Conservation (phyloP, 1,140 invertebrate genomes). For the Rhynchophorus ferrugineus region DNA sequence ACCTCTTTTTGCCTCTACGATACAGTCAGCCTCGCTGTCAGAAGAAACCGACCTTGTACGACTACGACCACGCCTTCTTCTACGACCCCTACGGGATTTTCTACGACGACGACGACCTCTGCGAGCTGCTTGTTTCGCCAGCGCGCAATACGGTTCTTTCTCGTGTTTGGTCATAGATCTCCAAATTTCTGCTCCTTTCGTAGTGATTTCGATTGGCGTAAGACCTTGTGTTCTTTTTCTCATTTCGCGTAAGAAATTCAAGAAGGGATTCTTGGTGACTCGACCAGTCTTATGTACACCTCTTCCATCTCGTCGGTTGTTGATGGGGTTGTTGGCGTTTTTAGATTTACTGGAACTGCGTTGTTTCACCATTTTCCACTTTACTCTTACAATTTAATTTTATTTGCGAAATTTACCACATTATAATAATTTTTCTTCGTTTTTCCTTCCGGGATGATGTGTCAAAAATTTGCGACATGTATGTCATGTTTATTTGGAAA, state of each 20-base stretch:
- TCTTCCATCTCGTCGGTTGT: background rate
- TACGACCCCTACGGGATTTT: background rate
- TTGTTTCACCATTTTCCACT: background rate
- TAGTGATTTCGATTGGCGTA: conserved; percentile 6
- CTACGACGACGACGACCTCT: background rate
- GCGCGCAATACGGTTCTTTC: conserved; percentile 17
- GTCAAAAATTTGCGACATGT: background rate
- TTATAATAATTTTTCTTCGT: background rate
- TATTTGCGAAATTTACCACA: background rate
- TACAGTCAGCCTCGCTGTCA: background rate
- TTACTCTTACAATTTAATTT: background rate
- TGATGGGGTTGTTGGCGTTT: background rate
- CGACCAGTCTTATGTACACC: background rate
- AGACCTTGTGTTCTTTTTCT: conserved; percentile 5
- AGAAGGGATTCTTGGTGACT: conserved; percentile 13
- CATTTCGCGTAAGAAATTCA: conserved; percentile 20
- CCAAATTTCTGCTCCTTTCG: conserved; percentile 14
- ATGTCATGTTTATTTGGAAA: conserved; percentile 1
- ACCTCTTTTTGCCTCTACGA: background rate
- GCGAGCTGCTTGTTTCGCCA: conserved; percentile 12
- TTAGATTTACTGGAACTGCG: background rate
- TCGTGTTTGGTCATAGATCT: conserved; percentile 11
- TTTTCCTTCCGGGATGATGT: background rate
- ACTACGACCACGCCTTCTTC: background rate
- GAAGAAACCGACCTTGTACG: conserved; percentile 1